These are phyloP conservation scores for Grammomys dolichurus DNA, from an alignment of 2,113 vertebrate species.

Conservation along the genomic window DNA sequence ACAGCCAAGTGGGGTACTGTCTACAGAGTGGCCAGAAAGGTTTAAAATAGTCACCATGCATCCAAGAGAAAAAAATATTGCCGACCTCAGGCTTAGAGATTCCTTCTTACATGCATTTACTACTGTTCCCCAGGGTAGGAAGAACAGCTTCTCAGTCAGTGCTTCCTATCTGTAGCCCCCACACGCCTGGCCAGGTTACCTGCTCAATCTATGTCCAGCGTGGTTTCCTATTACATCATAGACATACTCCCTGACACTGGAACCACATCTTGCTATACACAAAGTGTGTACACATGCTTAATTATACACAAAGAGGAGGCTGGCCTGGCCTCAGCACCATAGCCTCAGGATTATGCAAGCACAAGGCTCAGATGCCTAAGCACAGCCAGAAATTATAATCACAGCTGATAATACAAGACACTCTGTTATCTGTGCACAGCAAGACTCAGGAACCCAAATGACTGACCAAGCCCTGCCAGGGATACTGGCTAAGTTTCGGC, in stretches of 20 bases:
- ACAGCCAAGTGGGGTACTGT: accelerated
- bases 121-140: background rate
- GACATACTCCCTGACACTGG: too few species aligned
- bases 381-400: background rate
- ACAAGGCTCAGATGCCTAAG: background rate
- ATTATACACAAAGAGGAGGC: accelerated
- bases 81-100: background rate
- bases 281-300: background rate
- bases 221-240: background rate
- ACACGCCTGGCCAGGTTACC: accelerated
- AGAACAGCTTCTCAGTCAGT: accelerated
- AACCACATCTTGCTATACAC: accelerated
- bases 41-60: background rate
- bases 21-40: accelerated
- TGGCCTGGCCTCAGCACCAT: background rate
- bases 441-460: background rate
- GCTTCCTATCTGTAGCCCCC: too few species aligned
- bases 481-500: background rate
- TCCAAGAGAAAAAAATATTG: background rate
- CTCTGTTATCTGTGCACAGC: background rate
- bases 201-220: background rate
- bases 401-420: background rate
- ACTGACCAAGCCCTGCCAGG: background rate
- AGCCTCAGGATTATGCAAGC: accelerated
- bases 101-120: too few species aligned